Base-by-base conservation (phyloP, 2,113 vertebrate species). In the Garra rufa region DNA sequence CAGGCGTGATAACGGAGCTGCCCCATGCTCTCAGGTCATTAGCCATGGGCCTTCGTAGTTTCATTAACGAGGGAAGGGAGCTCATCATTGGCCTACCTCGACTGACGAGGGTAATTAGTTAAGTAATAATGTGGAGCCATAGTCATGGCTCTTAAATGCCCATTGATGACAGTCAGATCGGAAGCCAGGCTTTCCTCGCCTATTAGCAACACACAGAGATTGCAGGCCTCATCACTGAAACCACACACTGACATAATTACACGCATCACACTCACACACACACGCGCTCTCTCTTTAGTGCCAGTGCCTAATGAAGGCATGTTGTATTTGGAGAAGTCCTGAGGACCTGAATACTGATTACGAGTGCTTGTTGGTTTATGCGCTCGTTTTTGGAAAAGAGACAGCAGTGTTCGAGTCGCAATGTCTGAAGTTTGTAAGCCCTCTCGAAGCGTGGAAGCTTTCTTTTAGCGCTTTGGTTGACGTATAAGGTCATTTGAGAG, bases 31-130 rank as follows among this genome's bases (percentile, higher is more conserved):
- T 73, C 87, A 80, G 76, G 52, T 88, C 88, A 88, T 91, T 90
- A 90, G 81, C 78, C 41, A 76, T 26, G 67, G 67, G 74, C 59
- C 57, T 69, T 89, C 85, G 75, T 88, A 79, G 88, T 89, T 89
- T 84, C 89, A 87, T 90, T 90, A 90, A 75, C 83, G n/a, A 78
- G 67, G 87, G 87, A 87, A 87, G 84, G 30, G 84, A 84, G 85
- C 87, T 90, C 87, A 88, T 88, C 89, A 88, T 83, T 77, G 78
- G 87, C 87, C 76, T 85, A 86, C 88, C 88, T 88, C 83, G 67
- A 82, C 86, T 85, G 80, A 82, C 84, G 74, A 85, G 81, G 86
- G 84, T 88, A 91, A 90, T 91, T 91, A 90, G 87, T 88, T 87
- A 87, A 90, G 88, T 89, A 86, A 89, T 88, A 89, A 87, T 86